phyloP scores from a whole-genome alignment of 2,888 invertebrate genomes.

The Cryptus viduatorius region DNA sequence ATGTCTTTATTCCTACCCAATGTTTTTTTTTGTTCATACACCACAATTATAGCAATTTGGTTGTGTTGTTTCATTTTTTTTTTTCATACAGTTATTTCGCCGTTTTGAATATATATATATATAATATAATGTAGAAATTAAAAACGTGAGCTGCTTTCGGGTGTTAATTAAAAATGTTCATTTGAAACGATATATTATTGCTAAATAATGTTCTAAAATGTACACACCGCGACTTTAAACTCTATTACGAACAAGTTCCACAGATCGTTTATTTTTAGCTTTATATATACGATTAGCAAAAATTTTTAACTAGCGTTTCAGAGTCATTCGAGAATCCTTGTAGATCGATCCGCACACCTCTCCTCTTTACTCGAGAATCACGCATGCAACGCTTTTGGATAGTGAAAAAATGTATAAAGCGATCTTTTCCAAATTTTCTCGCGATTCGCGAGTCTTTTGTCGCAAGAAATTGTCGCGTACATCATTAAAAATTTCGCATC shows the following conservation, averaged over 20 bases:
- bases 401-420: not conserved
- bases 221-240: conserved; percentile 53
- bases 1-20: conserved; percentile 80
- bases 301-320: conserved; percentile 37
- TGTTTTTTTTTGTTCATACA: conserved; percentile 66
- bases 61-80: conserved; percentile 17
- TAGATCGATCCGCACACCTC: not conserved
- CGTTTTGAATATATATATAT: conserved; percentile 61
- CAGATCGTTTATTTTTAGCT: conserved; percentile 54
- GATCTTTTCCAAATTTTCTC: not conserved
- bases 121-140: conserved; percentile 61
- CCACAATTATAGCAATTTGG: conserved; percentile 66
- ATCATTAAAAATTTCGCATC: conserved; percentile 35
- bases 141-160: conserved; percentile 56
- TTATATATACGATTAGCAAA: conserved; percentile 52
- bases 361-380: not conserved
- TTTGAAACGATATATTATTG: conserved; percentile 54
- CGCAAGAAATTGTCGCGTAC: conserved; percentile 19
- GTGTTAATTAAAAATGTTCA: conserved; percentile 32
- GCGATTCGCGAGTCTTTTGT: not conserved
- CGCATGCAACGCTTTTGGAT: not conserved
- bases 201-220: conserved; percentile 54
- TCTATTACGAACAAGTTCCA: conserved; percentile 57
- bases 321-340: conserved; percentile 24
- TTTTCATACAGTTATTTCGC: conserved; percentile 58